Percentiles rank a stretch among this genome's conserved stretches.
Evolutionary conservation across 2,113 vertebrate species (phyloP).

Genomic region (Callospermophilus lateralis): DNA sequence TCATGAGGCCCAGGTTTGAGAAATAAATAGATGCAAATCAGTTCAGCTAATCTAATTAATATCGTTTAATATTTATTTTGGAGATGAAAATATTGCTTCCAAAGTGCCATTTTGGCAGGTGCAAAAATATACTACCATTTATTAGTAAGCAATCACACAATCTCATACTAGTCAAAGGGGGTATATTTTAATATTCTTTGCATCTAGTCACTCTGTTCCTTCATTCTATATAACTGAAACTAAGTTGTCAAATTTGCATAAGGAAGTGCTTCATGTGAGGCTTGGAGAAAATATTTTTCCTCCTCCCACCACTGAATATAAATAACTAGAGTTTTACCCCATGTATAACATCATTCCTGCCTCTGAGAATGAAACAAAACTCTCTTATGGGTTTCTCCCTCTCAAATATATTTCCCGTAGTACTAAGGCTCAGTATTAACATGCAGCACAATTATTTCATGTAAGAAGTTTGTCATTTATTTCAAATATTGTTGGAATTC

Average conservation of each 20-base stretch:
- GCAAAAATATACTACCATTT: slow-evolving; percentile 14
- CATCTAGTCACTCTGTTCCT: neutral
- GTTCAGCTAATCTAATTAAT: slow-evolving; percentile 39
- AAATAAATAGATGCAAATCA: slow-evolving; percentile 48
- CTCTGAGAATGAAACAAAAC: neutral
- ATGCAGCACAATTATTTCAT: slow-evolving; percentile 1
- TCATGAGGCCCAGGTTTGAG: neutral
- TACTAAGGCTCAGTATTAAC: neutral
- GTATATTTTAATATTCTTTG: slow-evolving; percentile 1
- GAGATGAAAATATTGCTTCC: neutral
- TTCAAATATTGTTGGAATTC: neutral
- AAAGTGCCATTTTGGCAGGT: slow-evolving; percentile 24
- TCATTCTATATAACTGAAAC: slow-evolving; percentile 20
- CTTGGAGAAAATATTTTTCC: neutral
- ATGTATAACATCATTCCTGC: neutral
- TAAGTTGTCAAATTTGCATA: slow-evolving; percentile 50
- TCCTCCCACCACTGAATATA: neutral
- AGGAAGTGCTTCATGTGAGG: slow-evolving; percentile 6
- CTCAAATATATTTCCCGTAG: neutral
- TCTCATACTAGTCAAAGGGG: neutral
- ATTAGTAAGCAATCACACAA: slow-evolving; percentile 40
- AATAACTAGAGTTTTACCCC: slow-evolving; percentile 7
- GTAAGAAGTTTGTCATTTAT: neutral
- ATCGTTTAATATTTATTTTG: slow-evolving; percentile 57
- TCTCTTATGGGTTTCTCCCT: neutral